phyloP scores from a whole-genome alignment of 2,888 invertebrate genomes.

The Junonia oenone region DNA sequence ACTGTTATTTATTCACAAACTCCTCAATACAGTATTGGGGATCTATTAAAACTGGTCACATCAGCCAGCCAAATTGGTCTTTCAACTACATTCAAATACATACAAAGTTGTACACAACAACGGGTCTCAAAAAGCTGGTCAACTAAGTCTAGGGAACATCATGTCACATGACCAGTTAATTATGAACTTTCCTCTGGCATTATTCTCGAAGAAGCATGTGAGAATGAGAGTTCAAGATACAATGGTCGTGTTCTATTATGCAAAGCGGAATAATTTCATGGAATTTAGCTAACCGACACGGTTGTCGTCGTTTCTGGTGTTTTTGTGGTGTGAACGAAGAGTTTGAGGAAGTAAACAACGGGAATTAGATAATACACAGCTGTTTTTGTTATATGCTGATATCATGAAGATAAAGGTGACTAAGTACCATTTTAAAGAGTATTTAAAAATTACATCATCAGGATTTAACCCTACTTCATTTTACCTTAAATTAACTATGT shows the following conservation, averaged over 20 bases:
- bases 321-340: background rate
- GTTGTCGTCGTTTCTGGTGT: constrained; percentile 5
- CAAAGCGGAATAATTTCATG: constrained; percentile 13
- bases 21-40: background rate
- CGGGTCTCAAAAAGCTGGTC: background rate
- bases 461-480: too few species aligned
- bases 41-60: constrained; percentile 4
- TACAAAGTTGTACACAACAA: background rate
- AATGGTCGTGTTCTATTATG: background rate
- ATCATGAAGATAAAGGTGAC: background rate
- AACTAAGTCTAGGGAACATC: background rate
- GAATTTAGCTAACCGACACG: constrained; percentile 14
- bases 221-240: constrained; percentile 1
- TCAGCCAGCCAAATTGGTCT: background rate
- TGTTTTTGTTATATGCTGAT: background rate
- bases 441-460: too few species aligned
- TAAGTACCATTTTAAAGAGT: too few species aligned
- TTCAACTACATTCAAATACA: background rate
- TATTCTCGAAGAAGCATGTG: background rate
- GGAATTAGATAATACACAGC: constrained; percentile 7
- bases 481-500: too few species aligned
- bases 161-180: constrained; percentile 2
- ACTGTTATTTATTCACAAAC: background rate
- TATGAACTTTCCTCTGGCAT: constrained; percentile 1
- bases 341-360: constrained; percentile 4